Conservation (phyloP, 2,888 invertebrate genomes). For the Sturmia bella region DNA sequence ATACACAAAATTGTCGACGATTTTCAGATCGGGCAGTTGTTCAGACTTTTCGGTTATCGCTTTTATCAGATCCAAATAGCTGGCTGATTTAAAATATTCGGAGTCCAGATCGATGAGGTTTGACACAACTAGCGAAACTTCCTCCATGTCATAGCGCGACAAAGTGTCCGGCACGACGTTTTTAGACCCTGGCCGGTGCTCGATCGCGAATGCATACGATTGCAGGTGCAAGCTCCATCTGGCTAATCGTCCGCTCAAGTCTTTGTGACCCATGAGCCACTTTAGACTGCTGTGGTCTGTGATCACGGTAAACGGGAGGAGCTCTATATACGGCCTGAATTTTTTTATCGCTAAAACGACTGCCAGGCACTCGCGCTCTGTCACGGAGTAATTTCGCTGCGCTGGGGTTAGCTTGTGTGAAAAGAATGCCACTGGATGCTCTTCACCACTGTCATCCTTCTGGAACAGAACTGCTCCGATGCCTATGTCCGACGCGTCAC, state of each 20-base stretch:
- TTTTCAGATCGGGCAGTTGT: too few species aligned
- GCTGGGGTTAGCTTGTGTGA: too few species aligned
- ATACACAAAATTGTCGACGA: too few species aligned
- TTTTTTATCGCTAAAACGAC: too few species aligned
- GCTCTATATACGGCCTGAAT: slow-evolving; percentile 22
- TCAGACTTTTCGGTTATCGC: too few species aligned
- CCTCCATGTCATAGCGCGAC: slow-evolving; percentile 7
- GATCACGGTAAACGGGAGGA: slow-evolving; percentile 34
- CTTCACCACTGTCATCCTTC: too few species aligned
- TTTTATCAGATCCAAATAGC: neutral
- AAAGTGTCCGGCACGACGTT: too few species aligned
- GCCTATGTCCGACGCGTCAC: neutral
- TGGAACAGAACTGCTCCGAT: neutral
- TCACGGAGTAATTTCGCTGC: neutral
- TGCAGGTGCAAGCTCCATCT: neutral
- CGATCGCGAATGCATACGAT: neutral
- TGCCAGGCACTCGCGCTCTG: slow-evolving; percentile 1
- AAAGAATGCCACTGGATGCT: too few species aligned
- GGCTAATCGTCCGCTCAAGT: slow-evolving; percentile 6
- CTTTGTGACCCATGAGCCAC: slow-evolving; percentile 36
- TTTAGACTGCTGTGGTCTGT: slow-evolving; percentile 38
- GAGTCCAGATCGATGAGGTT: neutral
- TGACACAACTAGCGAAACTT: neutral
- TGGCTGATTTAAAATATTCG: neutral
- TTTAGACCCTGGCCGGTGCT: too few species aligned